phyloP scores from a whole-genome alignment of 53 echinoderm and acorn worm genomes.

The Hippasteria phrygiana region DNA sequence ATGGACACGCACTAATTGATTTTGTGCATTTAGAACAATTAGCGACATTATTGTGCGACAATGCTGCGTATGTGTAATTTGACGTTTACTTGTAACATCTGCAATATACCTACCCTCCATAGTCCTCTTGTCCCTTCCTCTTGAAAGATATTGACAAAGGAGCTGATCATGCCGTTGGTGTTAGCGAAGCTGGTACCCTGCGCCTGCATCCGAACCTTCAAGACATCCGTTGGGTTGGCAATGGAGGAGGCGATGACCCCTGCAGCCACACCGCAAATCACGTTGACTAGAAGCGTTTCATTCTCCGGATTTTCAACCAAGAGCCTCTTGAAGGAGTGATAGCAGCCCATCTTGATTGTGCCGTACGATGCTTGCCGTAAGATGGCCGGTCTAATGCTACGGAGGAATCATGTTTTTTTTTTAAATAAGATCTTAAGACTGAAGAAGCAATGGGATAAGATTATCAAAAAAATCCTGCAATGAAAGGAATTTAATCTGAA shows the following conservation, averaged over 20 bases:
- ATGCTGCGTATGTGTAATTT: too few species aligned
- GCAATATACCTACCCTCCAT: conserved; percentile 98
- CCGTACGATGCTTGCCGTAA: conserved; percentile 95
- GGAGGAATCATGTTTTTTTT: neutral
- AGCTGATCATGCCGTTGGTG: conserved; percentile 89
- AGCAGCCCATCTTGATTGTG: conserved; percentile 98
- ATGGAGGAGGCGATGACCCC: conserved; percentile 92
- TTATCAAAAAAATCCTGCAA: too few species aligned
- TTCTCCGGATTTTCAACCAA: conserved; percentile 90
- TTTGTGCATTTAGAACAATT: too few species aligned
- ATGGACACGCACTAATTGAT: too few species aligned
- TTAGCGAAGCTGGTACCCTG: conserved; percentile 88
- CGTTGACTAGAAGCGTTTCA: conserved; percentile 87
- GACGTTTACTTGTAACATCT: too few species aligned
- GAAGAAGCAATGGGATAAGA: too few species aligned
- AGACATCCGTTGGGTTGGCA: conserved; percentile 97
- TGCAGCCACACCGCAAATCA: conserved; percentile 88
- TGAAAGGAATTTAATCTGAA: too few species aligned
- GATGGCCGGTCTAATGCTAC: conserved; percentile 91
- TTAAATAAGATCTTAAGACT: neutral
- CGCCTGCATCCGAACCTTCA: conserved; percentile 99
- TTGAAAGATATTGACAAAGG: conserved; percentile 94
- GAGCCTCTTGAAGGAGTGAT: conserved; percentile 93
- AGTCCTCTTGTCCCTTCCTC: conserved; percentile 94
- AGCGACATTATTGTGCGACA: too few species aligned